Evolutionary conservation across 2,888 invertebrate genomes (phyloP), one percentile per base, ranked within the genome.

Genomic region (Pyrgus malvae): DNA sequence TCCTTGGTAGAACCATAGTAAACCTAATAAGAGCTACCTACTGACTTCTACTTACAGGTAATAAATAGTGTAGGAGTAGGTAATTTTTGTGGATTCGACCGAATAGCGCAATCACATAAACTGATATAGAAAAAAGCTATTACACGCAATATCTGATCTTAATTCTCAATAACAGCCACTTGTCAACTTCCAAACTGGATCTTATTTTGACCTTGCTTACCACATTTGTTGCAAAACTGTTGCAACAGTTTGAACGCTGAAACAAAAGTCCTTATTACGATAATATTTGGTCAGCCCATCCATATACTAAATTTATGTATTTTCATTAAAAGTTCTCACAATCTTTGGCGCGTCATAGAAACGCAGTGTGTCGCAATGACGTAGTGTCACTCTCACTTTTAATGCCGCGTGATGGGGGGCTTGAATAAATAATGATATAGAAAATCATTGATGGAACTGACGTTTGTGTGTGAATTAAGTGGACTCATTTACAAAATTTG

Each of bases 171-270:
- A 19, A 37, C 37, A 37, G 37, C 37, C 0, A 17, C 37, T 17
- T 37, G 37, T 37, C 37, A 37, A 37, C 16, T 14, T 37, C 8
- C 16, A 8, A 37, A 37, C 37, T 37, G 37, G 37, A 37, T n/a
- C n/a, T n/a, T n/a, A n/a, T n/a, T n/a, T 5, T 8, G 17, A 19
- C 17, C 37, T 16, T 9, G 37, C 14, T 7, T 17, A 11, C n/a
- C 11, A 19, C 9, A 4, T 23, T 23, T 23, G 23, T 37, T 19
- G n/a, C 37, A 37, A 38, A 19, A 3, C 19, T 8, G 19, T 38
- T 38, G 19, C 37, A 38, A 38, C 37, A 38, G 16, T n/a, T 5
- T 8, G 37, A 16, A 35, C 3, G 19, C 19, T 3, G 19, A 19
- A 38, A 19, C 19, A 17, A 17, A 37, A 16, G 17, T 38, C 17